Percentiles rank a stretch among this genome's conserved stretches.
These are phyloP conservation scores for Morone chrysops DNA, from an alignment of 2,113 vertebrate genomes.

Conservation along the genomic window DNA sequence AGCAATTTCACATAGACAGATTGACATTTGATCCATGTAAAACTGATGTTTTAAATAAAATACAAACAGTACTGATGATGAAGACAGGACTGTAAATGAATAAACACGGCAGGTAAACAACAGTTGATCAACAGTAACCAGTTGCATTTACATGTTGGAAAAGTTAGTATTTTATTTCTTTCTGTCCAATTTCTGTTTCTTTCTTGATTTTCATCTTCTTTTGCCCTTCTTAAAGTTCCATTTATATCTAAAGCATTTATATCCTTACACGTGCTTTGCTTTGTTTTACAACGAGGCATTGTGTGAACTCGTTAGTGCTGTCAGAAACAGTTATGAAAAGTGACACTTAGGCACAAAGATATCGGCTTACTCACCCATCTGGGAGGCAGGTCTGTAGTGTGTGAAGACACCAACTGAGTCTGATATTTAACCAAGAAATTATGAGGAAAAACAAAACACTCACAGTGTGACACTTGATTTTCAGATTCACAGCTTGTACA, in stretches of 20 bases:
- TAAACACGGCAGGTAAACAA: neutral
- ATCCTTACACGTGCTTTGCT: neutral
- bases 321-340: neutral
- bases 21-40: neutral
- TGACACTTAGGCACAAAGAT: neutral
- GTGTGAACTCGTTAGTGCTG: neutral
- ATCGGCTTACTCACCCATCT: neutral
- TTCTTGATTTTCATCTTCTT: no score
- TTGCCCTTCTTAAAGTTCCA: neutral
- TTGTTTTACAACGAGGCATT: neutral
- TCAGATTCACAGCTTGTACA: neutral
- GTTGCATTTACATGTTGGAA: neutral
- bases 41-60: neutral
- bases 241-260: neutral
- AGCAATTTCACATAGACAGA: neutral
- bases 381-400: neutral
- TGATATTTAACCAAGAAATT: neutral
- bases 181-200: neutral
- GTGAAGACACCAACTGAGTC: neutral
- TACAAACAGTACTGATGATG: neutral
- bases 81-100: no score
- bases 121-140: neutral
- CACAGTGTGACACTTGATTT: neutral
- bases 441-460: neutral
- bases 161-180: neutral